A percentile compares a stretch with the other conserved stretches of the same genome.
Conservation (phyloP, 1,140 invertebrate genomes). For the Zaprionus davidi region DNA sequence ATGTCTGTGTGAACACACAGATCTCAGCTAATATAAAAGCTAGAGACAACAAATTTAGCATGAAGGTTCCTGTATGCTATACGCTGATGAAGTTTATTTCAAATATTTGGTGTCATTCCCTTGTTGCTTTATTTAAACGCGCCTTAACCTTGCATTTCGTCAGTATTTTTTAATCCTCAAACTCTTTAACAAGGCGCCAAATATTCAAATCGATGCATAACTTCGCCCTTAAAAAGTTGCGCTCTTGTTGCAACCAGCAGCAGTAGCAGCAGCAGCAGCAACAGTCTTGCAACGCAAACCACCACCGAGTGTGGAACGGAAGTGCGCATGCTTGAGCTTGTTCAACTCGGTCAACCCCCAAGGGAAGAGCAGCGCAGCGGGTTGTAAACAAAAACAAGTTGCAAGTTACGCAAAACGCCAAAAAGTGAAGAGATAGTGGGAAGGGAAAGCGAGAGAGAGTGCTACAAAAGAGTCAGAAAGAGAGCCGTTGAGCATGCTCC, state of each 20-base stretch:
- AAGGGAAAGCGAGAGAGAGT: slow-evolving; percentile 25
- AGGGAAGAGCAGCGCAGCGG: slow-evolving; percentile 23
- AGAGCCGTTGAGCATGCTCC: slow-evolving; percentile 39
- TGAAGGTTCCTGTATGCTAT: too few relatives aligned
- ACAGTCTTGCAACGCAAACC: slow-evolving; percentile 58
- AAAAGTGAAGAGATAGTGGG: slow-evolving; percentile 19
- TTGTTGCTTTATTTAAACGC: too few relatives aligned
- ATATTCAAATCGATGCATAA: slow-evolving; percentile 8
- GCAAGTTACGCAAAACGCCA: slow-evolving; percentile 37
- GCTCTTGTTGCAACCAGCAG: neutral
- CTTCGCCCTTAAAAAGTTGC: neutral
- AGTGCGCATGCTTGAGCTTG: slow-evolving; percentile 54
- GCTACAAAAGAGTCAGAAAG: slow-evolving; percentile 25
- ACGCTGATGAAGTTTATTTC: too few relatives aligned
- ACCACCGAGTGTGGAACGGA: slow-evolving; percentile 36
- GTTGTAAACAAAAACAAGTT: slow-evolving; percentile 81
- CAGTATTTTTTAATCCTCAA: too few relatives aligned
- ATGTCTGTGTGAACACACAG: too few relatives aligned
- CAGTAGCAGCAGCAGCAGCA: slow-evolving; percentile 32
- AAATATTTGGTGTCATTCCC: too few relatives aligned
- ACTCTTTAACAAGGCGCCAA: slow-evolving; percentile 7
- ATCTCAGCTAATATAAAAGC: too few relatives aligned
- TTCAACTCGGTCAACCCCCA: slow-evolving; percentile 54
- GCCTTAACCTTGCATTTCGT: neutral
- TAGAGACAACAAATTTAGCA: too few relatives aligned